phyloP scores from a whole-genome alignment of 2,113 vertebrate genomes.

The Pachyramphus minor region DNA sequence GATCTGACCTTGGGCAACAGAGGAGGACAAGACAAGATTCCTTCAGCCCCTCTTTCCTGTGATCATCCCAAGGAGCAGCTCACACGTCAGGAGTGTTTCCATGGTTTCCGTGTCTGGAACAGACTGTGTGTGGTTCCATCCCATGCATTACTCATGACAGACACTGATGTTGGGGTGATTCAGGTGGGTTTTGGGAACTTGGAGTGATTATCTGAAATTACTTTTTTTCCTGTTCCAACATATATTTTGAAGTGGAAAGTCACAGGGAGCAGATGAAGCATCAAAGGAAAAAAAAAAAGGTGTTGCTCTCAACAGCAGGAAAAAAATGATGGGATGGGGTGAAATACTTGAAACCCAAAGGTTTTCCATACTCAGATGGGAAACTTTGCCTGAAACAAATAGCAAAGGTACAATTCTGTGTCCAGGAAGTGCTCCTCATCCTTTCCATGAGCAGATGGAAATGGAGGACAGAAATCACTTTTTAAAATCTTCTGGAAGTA shows the following conservation, averaged over 20 bases:
- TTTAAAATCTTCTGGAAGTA: not conserved
- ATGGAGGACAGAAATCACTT: not conserved
- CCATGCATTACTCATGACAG: constrained; percentile 41
- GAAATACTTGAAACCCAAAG: not conserved
- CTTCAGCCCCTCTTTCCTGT: not conserved
- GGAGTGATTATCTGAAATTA: not conserved
- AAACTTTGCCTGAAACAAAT: not conserved
- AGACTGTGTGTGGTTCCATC: constrained; percentile 38
- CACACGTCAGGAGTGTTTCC: not conserved
- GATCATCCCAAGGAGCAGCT: not conserved
- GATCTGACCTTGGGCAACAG: not conserved
- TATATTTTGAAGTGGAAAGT: not conserved
- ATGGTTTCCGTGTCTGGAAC: constrained; percentile 33
- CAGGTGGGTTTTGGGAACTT: constrained; percentile 14
- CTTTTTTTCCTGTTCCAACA: not conserved
- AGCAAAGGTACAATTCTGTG: not conserved
- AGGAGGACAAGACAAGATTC: not conserved
- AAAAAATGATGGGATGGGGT: not conserved
- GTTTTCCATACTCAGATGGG: not conserved
- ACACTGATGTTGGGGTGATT: constrained; percentile 4
- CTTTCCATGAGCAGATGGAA: not conserved
- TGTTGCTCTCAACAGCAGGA: accelerated
- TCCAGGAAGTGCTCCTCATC: not conserved
- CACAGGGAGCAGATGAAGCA: not conserved
- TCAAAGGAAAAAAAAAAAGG: not conserved